phyloP scores from a whole-genome alignment of 2,888 invertebrate species.

The Pristionchus entomophagus region DNA sequence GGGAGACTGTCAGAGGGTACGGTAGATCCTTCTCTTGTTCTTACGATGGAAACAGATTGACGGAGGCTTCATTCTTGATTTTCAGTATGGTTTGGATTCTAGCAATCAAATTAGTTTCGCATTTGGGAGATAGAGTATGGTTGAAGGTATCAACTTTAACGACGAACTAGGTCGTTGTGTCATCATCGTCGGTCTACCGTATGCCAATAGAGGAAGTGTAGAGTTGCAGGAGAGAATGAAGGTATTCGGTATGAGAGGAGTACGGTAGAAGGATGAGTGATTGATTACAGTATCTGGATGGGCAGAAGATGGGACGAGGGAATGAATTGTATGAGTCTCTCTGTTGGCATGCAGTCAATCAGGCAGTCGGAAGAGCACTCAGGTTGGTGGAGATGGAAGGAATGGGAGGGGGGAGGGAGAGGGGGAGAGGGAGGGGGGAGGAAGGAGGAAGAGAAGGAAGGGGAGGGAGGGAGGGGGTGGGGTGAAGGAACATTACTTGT shows the following conservation, averaged over 20 bases:
- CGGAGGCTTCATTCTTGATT: too few relatives aligned
- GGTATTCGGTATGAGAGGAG: conserved; percentile 48
- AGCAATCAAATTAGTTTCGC: too few relatives aligned
- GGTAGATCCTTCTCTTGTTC: not conserved
- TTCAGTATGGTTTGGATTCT: too few relatives aligned
- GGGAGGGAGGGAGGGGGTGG: not conserved
- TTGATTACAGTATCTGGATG: conserved; percentile 58
- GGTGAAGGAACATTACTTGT: not conserved
- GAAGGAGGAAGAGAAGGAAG: not conserved
- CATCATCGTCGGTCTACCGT: conserved; percentile 94
- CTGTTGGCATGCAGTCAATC: conserved; percentile 98
- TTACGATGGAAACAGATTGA: too few relatives aligned
- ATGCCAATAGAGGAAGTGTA: conserved; percentile 84
- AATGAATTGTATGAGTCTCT: conserved; percentile 85
- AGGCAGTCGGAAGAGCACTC: conserved; percentile 77
- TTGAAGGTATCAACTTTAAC: conserved; percentile 86
- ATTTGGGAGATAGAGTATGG: too few relatives aligned
- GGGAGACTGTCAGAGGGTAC: conserved; percentile 96
- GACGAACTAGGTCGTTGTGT: conserved; percentile 93
- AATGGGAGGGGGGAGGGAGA: not conserved
- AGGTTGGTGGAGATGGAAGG: conserved; percentile 14
- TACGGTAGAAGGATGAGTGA: not conserved
- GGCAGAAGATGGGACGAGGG: conserved; percentile 78
- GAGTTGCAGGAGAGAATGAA: conserved; percentile 89
- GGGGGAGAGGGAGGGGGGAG: not conserved